Evolutionary conservation across 2,113 vertebrate genomes (phyloP).

Genomic region (Coreoperca whiteheadi): DNA sequence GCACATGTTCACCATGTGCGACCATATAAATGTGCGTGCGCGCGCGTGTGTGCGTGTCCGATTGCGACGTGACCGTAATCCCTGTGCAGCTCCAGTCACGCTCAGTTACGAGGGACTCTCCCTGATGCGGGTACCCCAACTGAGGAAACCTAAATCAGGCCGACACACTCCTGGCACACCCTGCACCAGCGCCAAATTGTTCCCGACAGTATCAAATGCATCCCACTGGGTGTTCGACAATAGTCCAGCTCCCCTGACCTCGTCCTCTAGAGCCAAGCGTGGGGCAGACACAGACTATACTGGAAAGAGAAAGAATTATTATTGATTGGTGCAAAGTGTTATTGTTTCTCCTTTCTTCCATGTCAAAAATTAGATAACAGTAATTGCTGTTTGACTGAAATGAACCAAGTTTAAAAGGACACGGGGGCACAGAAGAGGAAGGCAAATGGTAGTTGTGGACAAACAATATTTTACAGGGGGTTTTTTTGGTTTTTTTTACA

Average conservation of each 20-base stretch:
- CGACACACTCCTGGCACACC: conserved; percentile 75
- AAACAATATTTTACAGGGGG: background rate
- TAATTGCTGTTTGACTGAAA: conserved; percentile 29
- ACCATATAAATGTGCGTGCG: background rate
- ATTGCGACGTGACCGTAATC: conserved; percentile 55
- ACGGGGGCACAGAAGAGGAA: background rate
- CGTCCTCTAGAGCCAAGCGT: conserved; percentile 52
- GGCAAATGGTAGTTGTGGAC: background rate
- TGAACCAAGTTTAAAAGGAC: conserved; percentile 1
- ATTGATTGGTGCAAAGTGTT: conserved; percentile 16
- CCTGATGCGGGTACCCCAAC: conserved; percentile 54
- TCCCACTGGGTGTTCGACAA: conserved; percentile 68
- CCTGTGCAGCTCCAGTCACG: conserved; percentile 65
- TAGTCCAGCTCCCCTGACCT: conserved; percentile 70
- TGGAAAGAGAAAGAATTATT: conserved; percentile 27
- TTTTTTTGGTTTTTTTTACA: too few relatives aligned
- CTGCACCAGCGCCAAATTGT: conserved; percentile 68
- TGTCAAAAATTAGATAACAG: conserved; percentile 4
- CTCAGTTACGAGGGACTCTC: conserved; percentile 53
- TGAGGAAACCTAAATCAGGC: conserved; percentile 69
- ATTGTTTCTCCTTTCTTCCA: conserved; percentile 18
- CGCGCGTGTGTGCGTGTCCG: conserved; percentile 26
- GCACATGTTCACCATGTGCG: conserved; percentile 11
- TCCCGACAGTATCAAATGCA: conserved; percentile 81
- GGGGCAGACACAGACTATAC: conserved; percentile 12